Evolutionary conservation across 1,140 invertebrate species (phyloP), one percentile per base, ranked within the genome.

Genomic region (Ctenoplectra terminalis): DNA sequence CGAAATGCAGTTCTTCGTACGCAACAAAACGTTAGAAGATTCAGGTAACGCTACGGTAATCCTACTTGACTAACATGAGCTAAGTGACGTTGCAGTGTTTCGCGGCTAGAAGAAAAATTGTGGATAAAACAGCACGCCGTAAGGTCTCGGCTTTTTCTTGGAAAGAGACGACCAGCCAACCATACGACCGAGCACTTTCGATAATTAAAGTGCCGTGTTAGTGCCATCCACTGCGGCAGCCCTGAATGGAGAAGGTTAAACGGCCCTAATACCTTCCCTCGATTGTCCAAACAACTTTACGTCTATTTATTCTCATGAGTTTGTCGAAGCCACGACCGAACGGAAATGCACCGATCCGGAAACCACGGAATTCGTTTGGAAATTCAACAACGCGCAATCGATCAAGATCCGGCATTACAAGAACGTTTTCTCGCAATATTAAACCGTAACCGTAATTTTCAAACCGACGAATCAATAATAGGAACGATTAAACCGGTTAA

Each of bases 21-120:
- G 90, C 90, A 92, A 91, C 90, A 91, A 92, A 92, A 92, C 90
- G 91, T 91, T 91, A 89, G 87, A 88, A 92, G 90, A 92, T 92
- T 92, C 91, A 90, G 89, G 90, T 92, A 90, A 90, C 89, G 86
- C 67, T 81, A 73, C 66, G 81, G 88, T 92, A 91, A 92, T 92
- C 90, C 91, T 91, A 91, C 90, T 92, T 92, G 91, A 92, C 90
- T 92, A 92, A 92, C 90, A 91, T 92, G 91, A 92, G 90, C 87
- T 88, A 89, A 90, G 86, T 84, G 82, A 89, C 83, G 83, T 86
- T 67, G 71, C 83, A 86, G 79, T 83, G 85, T 91, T 88, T 86
- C 87, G 84, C 69, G 76, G 56, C 48, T 56, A 40, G 76, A 90
- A 88, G 84, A 90, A 90, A 90, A 91, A 90, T 91, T 84, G 85